phyloP scores from a whole-genome alignment of 2,888 invertebrate genomes.

The Pristionchus exspectatus region DNA sequence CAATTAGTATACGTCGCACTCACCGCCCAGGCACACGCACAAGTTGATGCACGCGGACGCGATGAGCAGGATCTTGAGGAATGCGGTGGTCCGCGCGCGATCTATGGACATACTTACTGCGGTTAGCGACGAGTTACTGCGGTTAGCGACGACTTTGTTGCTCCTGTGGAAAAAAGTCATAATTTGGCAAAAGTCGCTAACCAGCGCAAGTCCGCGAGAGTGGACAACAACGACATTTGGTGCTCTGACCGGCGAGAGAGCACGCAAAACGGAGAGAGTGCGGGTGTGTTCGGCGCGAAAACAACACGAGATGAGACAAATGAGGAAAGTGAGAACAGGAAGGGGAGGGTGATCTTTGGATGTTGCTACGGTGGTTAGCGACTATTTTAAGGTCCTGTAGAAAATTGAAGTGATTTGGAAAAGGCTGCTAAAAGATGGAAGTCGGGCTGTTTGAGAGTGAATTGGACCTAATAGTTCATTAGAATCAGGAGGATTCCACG shows the following conservation, averaged over 20 bases:
- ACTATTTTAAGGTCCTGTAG: not conserved
- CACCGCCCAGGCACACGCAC: conserved; percentile 13
- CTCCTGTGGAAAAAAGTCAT: not conserved
- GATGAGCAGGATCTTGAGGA: conserved; percentile 23
- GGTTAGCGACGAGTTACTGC: not conserved
- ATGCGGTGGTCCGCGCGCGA: not conserved
- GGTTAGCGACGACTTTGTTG: not conserved
- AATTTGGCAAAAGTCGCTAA: not conserved
- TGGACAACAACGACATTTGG: not conserved
- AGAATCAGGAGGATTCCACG: not conserved
- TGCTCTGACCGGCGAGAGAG: not conserved
- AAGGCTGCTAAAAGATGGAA: not conserved
- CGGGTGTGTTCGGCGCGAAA: not conserved
- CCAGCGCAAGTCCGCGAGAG: not conserved
- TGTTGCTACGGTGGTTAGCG: not conserved
- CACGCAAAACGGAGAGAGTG: not conserved
- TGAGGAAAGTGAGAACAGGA: conserved; percentile 15
- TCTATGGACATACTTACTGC: conserved; percentile 38
- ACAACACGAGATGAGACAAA: conserved; percentile 11
- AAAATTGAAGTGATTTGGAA: not conserved
- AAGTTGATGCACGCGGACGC: conserved; percentile 23
- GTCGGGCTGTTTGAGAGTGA: not conserved
- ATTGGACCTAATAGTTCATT: not conserved
- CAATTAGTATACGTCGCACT: not conserved
- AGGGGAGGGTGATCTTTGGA: not conserved